Base-by-base conservation (phyloP, 37 sponge, comb jelly and placozoan species). In the Chondrilla cf. caribensis region DNA sequence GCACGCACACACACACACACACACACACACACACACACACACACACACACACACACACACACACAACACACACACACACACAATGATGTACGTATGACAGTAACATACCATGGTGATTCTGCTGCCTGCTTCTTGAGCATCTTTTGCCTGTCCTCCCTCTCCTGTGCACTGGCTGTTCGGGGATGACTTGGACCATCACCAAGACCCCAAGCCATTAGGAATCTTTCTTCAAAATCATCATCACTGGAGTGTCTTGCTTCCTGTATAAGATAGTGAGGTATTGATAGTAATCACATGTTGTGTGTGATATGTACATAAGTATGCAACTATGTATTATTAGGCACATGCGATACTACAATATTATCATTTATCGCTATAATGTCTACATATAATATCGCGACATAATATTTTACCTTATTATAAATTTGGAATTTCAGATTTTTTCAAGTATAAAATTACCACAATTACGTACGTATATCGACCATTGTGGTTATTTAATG, bases 181-280 rank as follows among this genome's bases (percentile, higher is more conserved):
- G 24, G 58, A 19, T 25, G 68, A 38, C 5, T 29, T n/a, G 86
- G 81, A 11, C 80, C 38, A 25, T 89, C 90, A 1, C 88, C 89
- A 57, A 95, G 88, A 26, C 93, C 93, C 83, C 85, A 94, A 26
- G 73, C 70, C 38, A 60, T 43, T 28, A 95, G 83, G 62, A 95
- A 92, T 37, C 88, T 54, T 24, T 92, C 95, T 11, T 95, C 93
- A 89, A 95, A 95, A n/a, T 88, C 92, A 77, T 87, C 79, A 79
- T 79, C 80, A 55, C 62, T 60, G 59, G 60, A 31, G 24, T 15
- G 42, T 39, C 44, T 39, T 36, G 76, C 44, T 21, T 36, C 24
- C 76, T 73, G 41, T 9, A 15, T 18, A 67, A 17, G 35, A 67
- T n/a, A n/a, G 3, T 26, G 60, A n/a, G n/a, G n/a, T n/a, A n/a